phyloP scores from a whole-genome alignment of 1,140 invertebrate species.

The Bombus consobrinus region DNA sequence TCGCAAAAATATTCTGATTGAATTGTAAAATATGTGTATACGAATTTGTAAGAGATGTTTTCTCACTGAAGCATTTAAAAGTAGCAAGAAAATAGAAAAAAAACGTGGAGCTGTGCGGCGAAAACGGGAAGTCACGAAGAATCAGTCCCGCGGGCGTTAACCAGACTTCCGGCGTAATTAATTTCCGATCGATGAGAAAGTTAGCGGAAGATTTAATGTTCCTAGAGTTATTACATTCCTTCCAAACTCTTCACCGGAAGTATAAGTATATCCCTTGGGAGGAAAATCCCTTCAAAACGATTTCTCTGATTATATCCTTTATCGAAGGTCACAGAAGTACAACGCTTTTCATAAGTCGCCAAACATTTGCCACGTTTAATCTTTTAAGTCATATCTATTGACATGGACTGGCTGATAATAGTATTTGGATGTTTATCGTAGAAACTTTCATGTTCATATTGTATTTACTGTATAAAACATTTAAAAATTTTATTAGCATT shows the following conservation, averaged over 20 bases:
- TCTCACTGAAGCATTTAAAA: not conserved
- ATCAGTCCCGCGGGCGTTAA: not conserved
- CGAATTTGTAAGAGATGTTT: not conserved
- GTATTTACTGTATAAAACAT: too few species aligned
- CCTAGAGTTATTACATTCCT: not conserved
- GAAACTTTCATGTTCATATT: too few species aligned
- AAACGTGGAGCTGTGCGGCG: not conserved
- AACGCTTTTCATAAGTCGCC: not conserved
- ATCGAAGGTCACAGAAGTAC: not conserved
- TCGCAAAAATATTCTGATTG: too few species aligned
- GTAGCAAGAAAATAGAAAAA: not conserved
- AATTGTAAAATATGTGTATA: not conserved
- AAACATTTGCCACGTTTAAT: not conserved
- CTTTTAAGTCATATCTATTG: not conserved
- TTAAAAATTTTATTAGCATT: too few species aligned
- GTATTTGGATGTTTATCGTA: not conserved
- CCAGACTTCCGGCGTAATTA: slow-evolving; percentile 22
- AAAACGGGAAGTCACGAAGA: not conserved
- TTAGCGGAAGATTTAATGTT: not conserved
- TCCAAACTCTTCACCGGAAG: not conserved
- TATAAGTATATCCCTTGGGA: not conserved
- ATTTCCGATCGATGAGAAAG: slow-evolving; percentile 9
- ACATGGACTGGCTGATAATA: not conserved
- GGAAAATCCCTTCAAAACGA: not conserved
- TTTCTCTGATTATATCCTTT: not conserved